Conservation (phyloP, 2,888 invertebrate species). For the Tachina lurida region DNA sequence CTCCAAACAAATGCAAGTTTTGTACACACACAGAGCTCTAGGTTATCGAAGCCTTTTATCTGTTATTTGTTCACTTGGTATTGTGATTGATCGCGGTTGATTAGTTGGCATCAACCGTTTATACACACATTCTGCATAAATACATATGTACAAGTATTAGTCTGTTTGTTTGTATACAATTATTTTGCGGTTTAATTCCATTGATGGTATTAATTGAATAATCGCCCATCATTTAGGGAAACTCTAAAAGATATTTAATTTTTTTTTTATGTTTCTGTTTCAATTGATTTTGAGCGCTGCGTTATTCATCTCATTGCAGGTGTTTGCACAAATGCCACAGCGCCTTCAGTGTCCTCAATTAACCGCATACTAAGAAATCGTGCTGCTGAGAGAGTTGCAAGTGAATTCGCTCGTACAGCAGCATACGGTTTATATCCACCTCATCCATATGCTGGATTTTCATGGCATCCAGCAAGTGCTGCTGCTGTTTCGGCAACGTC, state of each 20-base stretch:
- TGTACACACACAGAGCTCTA: conserved; percentile 13
- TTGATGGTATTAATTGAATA: conserved; percentile 60
- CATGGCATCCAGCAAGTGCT: conserved; percentile 84
- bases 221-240: conserved; percentile 38
- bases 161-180: conserved; percentile 37
- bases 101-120: conserved; percentile 56
- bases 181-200: conserved; percentile 53
- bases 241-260: conserved; percentile 7
- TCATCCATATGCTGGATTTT: conserved; percentile 86
- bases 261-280: conserved; percentile 1
- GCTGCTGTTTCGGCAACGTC: conserved; percentile 73
- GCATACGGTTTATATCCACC: conserved; percentile 94
- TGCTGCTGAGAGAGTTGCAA: conserved; percentile 97
- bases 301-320: conserved; percentile 84
- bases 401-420: conserved; percentile 95
- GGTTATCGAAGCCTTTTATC: conserved; percentile 65
- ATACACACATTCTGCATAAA: conserved; percentile 1
- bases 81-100: conserved; percentile 70
- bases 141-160: background rate
- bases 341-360: conserved; percentile 98
- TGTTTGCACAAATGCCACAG: conserved; percentile 96
- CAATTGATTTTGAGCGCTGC: background rate
- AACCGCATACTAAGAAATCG: conserved; percentile 97
- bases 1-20: conserved; percentile 45
- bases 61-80: conserved; percentile 65